Evolutionary conservation across 2,797 vertebrate species (phyloP).

Genomic region (Cheirogaleus major): DNA sequence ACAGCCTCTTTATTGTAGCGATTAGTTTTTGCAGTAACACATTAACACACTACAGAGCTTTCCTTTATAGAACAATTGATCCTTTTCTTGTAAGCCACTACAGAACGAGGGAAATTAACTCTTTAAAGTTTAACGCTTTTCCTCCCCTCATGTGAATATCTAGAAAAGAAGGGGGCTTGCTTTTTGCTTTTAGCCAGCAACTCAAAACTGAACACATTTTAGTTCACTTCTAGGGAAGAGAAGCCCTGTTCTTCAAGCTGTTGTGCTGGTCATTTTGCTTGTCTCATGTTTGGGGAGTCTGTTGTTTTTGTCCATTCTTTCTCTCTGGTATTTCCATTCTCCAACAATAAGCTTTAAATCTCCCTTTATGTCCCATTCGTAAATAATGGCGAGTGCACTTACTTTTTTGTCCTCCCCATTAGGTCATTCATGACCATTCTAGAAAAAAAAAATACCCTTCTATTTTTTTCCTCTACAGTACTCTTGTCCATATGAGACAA

Average conservation of each 20-base stretch:
- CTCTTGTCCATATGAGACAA: constrained; percentile 96
- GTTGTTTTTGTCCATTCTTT: constrained; percentile 90
- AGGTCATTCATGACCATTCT: constrained; percentile 96
- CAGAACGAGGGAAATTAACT: constrained; percentile 86
- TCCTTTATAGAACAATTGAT: constrained; percentile 91
- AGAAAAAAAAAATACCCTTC: constrained; percentile 91
- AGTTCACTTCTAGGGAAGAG: constrained; percentile 73
- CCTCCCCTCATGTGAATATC: constrained; percentile 65
- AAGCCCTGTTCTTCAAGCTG: constrained; percentile 79
- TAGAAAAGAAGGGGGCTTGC: constrained; percentile 43
- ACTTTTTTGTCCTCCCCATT: constrained; percentile 94
- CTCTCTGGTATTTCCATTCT: constrained; percentile 88
- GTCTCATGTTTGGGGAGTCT: constrained; percentile 91
- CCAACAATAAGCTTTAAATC: constrained; percentile 92
- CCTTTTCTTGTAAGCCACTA: constrained; percentile 87
- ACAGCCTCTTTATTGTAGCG: constrained; percentile 90
- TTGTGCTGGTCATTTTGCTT: constrained; percentile 85
- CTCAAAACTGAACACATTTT: constrained; percentile 61
- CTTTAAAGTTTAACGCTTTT: constrained; percentile 87
- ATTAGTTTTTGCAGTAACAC: constrained; percentile 92
- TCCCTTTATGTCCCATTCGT: constrained; percentile 91
- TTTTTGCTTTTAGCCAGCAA: constrained; percentile 67
- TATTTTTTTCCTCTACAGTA: constrained; percentile 90
- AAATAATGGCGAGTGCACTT: constrained; percentile 96
- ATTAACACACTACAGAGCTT: constrained; percentile 91